These are phyloP conservation scores for Myiozetetes cayanensis DNA, from an alignment of 2,113 vertebrate genomes.

Conservation along the genomic window DNA sequence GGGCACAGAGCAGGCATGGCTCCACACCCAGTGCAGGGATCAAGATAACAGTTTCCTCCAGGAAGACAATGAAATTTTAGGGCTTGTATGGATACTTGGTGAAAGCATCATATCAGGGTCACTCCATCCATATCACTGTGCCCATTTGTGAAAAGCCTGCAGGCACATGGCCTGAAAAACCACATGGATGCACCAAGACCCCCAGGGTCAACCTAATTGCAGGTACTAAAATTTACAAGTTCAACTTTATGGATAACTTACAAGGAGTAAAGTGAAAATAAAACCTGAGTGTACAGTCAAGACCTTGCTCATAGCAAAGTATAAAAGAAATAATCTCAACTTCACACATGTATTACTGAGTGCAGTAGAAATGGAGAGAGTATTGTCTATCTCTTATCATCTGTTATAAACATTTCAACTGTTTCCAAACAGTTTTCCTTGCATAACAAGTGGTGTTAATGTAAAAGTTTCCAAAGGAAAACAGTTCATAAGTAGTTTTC, in stretches of 20 bases:
- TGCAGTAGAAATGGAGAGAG: not conserved
- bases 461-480: conserved; percentile 35
- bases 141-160: not conserved
- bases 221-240: not conserved
- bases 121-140: not conserved
- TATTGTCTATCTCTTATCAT: not conserved
- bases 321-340: not conserved
- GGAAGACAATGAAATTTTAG: not conserved
- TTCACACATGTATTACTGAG: not conserved
- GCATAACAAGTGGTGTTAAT: not conserved
- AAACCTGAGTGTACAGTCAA: not conserved
- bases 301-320: not conserved
- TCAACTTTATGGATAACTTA: not conserved
- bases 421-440: conserved; percentile 33
- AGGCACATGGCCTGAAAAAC: not conserved
- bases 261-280: not conserved
- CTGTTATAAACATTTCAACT: conserved; percentile 27
- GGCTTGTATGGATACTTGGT: not conserved
- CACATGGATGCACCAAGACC: not conserved
- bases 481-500: conserved; percentile 5
- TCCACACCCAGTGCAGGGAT: rapidly evolving
- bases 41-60: not conserved
- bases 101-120: not conserved
- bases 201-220: not conserved
- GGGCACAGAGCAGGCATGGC: not conserved